phyloP scores from a whole-genome alignment of 2,113 vertebrate species.

The Cyprinus carpio region DNA sequence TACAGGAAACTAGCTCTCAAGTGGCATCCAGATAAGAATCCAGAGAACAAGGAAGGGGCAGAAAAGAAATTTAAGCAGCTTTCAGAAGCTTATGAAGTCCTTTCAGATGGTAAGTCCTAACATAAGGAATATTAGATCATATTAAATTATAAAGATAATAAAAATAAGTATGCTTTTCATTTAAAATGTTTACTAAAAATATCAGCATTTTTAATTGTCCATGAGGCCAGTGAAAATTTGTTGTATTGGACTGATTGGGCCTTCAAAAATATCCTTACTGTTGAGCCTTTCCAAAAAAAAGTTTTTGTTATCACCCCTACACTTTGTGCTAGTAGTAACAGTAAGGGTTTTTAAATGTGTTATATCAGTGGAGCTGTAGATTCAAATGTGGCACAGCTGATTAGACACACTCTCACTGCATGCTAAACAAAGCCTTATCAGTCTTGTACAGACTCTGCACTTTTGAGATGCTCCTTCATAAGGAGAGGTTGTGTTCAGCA shows the following conservation, averaged over 20 bases:
- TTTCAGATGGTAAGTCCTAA: slow-evolving; percentile 85
- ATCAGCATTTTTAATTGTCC: neutral
- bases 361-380: neutral
- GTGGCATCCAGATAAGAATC: slow-evolving; percentile 98
- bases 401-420: neutral
- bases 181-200: neutral
- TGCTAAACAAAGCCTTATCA: neutral
- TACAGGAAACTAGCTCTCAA: slow-evolving; percentile 91
- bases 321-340: neutral
- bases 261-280: neutral
- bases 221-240: neutral
- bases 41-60: slow-evolving; percentile 93
- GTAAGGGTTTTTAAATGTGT: neutral
- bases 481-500: neutral
- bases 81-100: slow-evolving; percentile 93
- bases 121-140: neutral
- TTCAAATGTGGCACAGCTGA: neutral
- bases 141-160: neutral
- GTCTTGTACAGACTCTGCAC: neutral
- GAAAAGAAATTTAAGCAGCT: slow-evolving; percentile 93
- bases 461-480: neutral
- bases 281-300: neutral
- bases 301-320: neutral
- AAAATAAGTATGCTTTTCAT: neutral
- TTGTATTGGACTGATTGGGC: neutral